Conservation (phyloP, 2,113 vertebrate species). For the Australoheros scitulus region DNA sequence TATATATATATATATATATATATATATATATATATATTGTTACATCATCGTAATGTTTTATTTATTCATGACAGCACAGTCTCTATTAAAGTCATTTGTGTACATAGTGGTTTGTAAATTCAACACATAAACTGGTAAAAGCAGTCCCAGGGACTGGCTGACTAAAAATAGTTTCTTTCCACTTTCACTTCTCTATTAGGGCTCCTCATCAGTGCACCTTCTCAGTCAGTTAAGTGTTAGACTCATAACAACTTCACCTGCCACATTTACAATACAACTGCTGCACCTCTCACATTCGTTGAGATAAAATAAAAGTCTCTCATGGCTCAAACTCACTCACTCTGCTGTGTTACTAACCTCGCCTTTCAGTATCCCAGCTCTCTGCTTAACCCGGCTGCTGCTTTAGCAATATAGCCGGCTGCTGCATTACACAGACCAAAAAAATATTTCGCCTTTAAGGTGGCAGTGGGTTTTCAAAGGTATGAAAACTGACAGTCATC, state of each 20-base stretch:
- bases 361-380: background rate
- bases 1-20: background rate
- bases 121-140: background rate
- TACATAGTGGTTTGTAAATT: background rate
- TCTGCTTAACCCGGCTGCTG: background rate
- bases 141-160: background rate
- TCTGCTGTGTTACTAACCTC: background rate
- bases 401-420: background rate
- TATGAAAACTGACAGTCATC: background rate
- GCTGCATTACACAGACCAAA: background rate
- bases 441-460: background rate
- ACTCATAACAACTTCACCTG: background rate
- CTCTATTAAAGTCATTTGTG: constrained; percentile 7
- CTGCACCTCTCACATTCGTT: constrained; percentile 27
- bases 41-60: constrained; percentile 36
- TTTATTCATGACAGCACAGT: constrained; percentile 32
- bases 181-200: background rate
- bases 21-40: background rate
- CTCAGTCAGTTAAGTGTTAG: background rate
- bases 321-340: background rate
- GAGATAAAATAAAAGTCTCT: constrained; percentile 14
- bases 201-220: constrained; percentile 8
- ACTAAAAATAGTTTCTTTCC: background rate
- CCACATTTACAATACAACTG: background rate
- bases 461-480: background rate